Evolutionary conservation across 2,113 vertebrate species (phyloP).

Genomic region (Lutjanus erythropterus): DNA sequence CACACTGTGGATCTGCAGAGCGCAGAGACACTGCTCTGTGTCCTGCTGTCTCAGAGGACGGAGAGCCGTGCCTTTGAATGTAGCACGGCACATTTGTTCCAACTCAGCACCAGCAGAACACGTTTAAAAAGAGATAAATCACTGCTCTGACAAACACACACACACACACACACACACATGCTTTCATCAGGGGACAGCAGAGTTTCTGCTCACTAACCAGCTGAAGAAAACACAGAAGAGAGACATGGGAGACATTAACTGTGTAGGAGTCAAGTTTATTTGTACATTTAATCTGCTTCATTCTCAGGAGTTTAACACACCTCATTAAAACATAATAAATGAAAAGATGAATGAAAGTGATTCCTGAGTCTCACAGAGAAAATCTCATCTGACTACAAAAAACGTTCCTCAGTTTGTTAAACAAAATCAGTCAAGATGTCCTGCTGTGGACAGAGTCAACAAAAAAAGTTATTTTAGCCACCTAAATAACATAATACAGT

Average conservation of each 20-base stretch:
- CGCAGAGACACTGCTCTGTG: neutral
- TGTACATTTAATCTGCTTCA: conserved; percentile 9
- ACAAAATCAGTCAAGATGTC: too few species aligned
- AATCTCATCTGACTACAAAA: neutral
- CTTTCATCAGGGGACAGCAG: neutral
- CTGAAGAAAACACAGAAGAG: neutral
- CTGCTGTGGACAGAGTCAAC: too few species aligned
- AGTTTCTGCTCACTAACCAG: neutral
- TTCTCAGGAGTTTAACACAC: conserved; percentile 1
- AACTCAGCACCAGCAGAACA: conserved; percentile 7
- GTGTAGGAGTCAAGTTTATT: neutral
- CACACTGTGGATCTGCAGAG: neutral
- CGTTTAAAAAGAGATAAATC: conserved; percentile 38
- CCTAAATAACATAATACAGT: too few species aligned
- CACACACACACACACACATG: too few species aligned
- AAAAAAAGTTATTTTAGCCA: too few species aligned
- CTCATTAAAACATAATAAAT: neutral
- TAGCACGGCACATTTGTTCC: conserved; percentile 22
- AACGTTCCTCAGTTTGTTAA: too few species aligned
- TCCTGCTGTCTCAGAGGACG: neutral
- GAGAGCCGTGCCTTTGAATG: conserved; percentile 41
- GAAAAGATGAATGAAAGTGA: neutral
- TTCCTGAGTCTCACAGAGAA: neutral
- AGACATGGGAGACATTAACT: neutral
- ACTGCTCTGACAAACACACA: neutral